These are phyloP conservation scores for Helicoverpa assulta DNA, from an alignment of 2,888 invertebrate genomes.

Conservation along the genomic window DNA sequence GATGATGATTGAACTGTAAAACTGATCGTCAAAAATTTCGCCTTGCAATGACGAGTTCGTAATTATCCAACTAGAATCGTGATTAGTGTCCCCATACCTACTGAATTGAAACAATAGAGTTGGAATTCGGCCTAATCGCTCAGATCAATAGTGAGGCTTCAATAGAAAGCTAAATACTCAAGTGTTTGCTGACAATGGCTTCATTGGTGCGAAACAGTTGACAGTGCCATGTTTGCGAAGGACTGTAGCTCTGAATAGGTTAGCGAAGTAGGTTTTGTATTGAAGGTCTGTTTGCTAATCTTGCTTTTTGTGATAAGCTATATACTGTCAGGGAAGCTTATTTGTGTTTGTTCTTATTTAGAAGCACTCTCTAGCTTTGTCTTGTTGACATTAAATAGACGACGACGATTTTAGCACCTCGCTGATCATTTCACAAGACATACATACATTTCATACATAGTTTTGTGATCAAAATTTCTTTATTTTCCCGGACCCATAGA, in stretches of 20 bases:
- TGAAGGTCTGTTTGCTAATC: neutral
- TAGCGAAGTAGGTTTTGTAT: neutral
- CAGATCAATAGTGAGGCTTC: slow-evolving; percentile 15
- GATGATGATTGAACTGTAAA: neutral
- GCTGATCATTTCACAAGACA: too few relatives aligned
- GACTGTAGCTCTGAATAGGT: neutral
- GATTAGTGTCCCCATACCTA: slow-evolving; percentile 1
- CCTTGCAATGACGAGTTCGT: slow-evolving; percentile 7
- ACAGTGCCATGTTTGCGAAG: neutral
- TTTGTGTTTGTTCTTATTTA: too few relatives aligned
- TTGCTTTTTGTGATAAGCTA: neutral
- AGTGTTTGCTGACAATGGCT: slow-evolving; percentile 19
- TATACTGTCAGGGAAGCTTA: too few relatives aligned
- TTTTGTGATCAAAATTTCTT: too few relatives aligned
- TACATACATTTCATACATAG: too few relatives aligned
- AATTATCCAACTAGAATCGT: slow-evolving; percentile 4
- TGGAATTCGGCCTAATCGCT: slow-evolving; percentile 20
- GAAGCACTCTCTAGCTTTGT: too few relatives aligned
- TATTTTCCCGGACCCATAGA: too few relatives aligned
- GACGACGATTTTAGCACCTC: too few relatives aligned
- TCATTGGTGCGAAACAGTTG: slow-evolving; percentile 1
- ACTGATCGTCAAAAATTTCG: neutral
- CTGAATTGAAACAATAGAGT: slow-evolving; percentile 30
- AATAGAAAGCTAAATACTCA: slow-evolving; percentile 21
- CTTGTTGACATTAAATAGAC: too few relatives aligned